Conservation (phyloP, 2,797 vertebrate species). For the Enteromius trimaculatus region DNA sequence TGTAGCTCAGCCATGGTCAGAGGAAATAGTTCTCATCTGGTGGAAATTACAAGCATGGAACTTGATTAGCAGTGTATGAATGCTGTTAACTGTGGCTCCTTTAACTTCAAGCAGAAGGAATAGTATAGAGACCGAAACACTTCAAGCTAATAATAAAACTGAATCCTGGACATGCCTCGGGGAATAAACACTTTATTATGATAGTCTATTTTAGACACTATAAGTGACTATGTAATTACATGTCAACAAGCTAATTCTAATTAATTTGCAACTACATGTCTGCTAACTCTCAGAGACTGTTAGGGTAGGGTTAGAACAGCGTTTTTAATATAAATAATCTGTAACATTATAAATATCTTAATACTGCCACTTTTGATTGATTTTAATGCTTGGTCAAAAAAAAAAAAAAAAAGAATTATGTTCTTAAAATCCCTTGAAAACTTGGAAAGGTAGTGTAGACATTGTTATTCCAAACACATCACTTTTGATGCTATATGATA, state of each 20-base stretch:
- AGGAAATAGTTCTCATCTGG: constrained; percentile 76
- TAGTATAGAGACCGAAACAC: constrained; percentile 51
- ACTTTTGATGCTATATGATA: not conserved
- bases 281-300: no score
- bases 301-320: no score
- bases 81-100: constrained; percentile 60
- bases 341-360: not conserved
- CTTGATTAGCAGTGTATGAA: constrained; percentile 70
- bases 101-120: constrained; percentile 50
- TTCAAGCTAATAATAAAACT: constrained; percentile 52
- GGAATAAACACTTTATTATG: not conserved
- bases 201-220: no score
- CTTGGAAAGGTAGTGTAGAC: not conserved
- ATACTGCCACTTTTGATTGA: not conserved
- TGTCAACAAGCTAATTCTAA: no score
- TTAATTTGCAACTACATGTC: no score
- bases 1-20: constrained; percentile 60
- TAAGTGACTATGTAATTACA: no score
- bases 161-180: constrained; percentile 31
- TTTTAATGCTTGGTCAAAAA: not conserved
- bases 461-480: constrained; percentile 13
- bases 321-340: not conserved
- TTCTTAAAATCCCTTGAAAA: not conserved
- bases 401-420: no score
- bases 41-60: constrained; percentile 68